A percentile compares a stretch with the other conserved stretches of the same genome.
These are phyloP conservation scores for Pygoscelis antarcticus DNA, from an alignment of 2,113 vertebrate species.

Conservation along the genomic window DNA sequence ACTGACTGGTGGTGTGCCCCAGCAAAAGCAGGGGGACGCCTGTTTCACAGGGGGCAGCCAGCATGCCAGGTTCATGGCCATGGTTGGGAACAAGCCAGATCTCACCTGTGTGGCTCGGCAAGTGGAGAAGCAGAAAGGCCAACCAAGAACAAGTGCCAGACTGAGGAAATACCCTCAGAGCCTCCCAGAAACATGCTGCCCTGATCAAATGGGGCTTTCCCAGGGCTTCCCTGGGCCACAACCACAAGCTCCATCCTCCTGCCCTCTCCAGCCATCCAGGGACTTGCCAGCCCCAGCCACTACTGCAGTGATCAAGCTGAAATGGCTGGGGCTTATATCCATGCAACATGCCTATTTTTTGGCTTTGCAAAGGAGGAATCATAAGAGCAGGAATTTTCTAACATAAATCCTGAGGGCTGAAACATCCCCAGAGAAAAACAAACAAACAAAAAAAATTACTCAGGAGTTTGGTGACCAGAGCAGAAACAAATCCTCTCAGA, in stretches of 20 bases:
- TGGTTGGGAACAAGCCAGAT: not conserved
- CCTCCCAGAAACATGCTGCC: not conserved
- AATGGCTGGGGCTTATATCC: not conserved
- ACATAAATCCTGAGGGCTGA: not conserved
- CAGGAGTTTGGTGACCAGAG: not conserved
- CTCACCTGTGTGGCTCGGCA: accelerated
- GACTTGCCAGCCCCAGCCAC: not conserved
- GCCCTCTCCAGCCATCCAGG: not conserved
- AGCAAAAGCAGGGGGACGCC: not conserved
- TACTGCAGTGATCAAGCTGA: not conserved
- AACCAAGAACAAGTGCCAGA: accelerated
- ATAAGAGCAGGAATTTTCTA: not conserved
- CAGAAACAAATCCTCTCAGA: not conserved
- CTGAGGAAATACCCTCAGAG: not conserved
- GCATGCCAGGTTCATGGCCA: not conserved
- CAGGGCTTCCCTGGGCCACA: not conserved
- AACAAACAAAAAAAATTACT: not conserved
- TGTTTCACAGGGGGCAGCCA: not conserved
- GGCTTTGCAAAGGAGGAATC: constrained; percentile 13
- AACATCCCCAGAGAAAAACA: not conserved
- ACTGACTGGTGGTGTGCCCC: not conserved
- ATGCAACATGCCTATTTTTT: not conserved
- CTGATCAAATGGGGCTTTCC: not conserved
- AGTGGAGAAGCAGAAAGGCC: not conserved
- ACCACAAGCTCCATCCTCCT: not conserved